These are phyloP conservation scores for Tupiocoris notatus DNA, from an alignment of 2,888 invertebrate species.

Conservation along the genomic window DNA sequence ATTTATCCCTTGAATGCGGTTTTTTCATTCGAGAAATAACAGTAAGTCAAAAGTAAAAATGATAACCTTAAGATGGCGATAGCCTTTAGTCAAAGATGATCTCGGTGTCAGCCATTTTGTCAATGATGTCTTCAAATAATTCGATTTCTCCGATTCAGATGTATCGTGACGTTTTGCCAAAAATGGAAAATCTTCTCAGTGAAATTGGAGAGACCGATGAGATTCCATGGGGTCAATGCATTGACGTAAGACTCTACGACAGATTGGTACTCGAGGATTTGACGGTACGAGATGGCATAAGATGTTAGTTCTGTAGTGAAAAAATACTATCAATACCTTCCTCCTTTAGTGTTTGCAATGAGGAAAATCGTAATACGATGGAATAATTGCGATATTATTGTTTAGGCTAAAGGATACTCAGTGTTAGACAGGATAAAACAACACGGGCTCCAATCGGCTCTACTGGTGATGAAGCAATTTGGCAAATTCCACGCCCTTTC, in stretches of 20 bases:
- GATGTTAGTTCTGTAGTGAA: no score
- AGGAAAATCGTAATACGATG: no score
- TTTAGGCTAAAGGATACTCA: background rate
- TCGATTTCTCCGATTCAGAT: no score
- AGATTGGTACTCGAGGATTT: background rate
- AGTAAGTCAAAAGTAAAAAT: no score
- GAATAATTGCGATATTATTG: no score
- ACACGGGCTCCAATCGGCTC: slow-evolving; percentile 32
- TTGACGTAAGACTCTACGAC: background rate
- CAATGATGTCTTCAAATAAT: no score
- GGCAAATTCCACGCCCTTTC: slow-evolving; percentile 45
- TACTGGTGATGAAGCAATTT: slow-evolving; percentile 31
- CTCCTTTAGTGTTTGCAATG: no score
- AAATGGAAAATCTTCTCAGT: background rate
- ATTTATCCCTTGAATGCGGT: slow-evolving; percentile 3
- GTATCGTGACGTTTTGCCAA: background rate
- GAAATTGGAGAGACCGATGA: background rate
- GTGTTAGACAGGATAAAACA: slow-evolving; percentile 29
- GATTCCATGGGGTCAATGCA: background rate
- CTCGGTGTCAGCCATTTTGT: no score
- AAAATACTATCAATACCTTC: no score
- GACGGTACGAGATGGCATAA: no score
- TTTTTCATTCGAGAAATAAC: slow-evolving; percentile 19
- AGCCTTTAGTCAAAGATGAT: no score
- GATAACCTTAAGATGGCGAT: no score